These are phyloP conservation scores for Chrysina gloriosa DNA, from an alignment of 2,888 invertebrate species.

Conservation along the genomic window DNA sequence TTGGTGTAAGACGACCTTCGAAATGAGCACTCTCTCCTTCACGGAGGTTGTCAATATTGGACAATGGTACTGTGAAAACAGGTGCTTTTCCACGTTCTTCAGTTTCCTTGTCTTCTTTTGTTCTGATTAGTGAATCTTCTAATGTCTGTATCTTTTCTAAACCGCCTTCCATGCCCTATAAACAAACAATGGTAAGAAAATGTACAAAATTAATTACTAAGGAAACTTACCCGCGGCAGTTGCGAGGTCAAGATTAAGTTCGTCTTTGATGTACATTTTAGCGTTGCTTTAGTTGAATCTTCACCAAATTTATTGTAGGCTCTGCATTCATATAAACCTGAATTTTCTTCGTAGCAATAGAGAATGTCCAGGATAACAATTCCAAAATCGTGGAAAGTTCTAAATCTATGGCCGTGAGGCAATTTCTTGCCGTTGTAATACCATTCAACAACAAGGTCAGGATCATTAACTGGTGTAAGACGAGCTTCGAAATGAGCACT, in stretches of 20 bases:
- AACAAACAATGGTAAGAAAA: constrained; percentile 12
- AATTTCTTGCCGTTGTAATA: constrained; percentile 92
- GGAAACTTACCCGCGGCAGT: constrained; percentile 80
- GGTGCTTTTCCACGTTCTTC: constrained; percentile 88
- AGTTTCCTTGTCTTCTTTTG: constrained; percentile 76
- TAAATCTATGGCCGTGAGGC: constrained; percentile 94
- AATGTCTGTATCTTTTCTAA: constrained; percentile 92
- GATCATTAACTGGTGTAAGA: constrained; percentile 93
- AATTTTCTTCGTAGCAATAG: constrained; percentile 96
- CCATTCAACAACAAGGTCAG: constrained; percentile 95
- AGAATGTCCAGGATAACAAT: constrained; percentile 95
- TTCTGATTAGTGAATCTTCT: constrained; percentile 88
- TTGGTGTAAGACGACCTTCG: constrained; percentile 88
- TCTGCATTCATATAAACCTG: constrained; percentile 92
- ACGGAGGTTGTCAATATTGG: constrained; percentile 86
- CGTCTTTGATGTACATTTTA: constrained; percentile 89
- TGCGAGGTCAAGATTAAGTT: constrained; percentile 93
- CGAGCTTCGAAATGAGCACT: constrained; percentile 94
- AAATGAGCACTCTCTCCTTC: constrained; percentile 94
- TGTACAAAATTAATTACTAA: not conserved
- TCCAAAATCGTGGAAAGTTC: constrained; percentile 98
- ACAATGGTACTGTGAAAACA: constrained; percentile 88
- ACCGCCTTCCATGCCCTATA: constrained; percentile 92
- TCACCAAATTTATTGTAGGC: constrained; percentile 92
- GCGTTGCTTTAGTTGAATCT: constrained; percentile 84